Evolutionary conservation across 2,888 invertebrate genomes (phyloP).

Genomic region (Rotaria macrura): DNA sequence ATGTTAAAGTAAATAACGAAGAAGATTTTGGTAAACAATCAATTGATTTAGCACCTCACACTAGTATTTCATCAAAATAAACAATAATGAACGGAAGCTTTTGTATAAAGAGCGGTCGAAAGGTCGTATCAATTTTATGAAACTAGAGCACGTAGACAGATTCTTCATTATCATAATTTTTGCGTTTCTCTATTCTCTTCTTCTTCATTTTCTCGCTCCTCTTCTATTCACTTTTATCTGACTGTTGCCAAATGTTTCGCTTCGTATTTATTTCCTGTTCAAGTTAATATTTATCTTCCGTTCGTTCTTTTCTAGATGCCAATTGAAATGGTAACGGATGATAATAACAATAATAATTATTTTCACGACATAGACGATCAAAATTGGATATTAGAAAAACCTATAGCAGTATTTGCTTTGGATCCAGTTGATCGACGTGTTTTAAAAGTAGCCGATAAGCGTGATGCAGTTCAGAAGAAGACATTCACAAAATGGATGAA

Average conservation of each 20-base stretch:
- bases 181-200: too few species aligned
- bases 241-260: neutral
- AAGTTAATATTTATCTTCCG: neutral
- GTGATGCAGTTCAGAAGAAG: conserved; percentile 99
- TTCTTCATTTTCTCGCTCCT: too few species aligned
- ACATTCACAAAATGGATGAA: conserved; percentile 99
- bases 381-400: conserved; percentile 28
- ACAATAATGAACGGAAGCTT: neutral
- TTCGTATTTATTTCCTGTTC: neutral
- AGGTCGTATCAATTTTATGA: neutral
- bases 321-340: neutral
- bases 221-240: too few species aligned
- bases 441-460: conserved; percentile 90
- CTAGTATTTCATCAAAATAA: too few species aligned
- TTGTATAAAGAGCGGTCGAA: neutral
- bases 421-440: conserved; percentile 94
- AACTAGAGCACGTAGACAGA: neutral
- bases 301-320: neutral
- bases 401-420: conserved; percentile 59
- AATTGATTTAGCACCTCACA: too few species aligned
- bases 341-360: neutral
- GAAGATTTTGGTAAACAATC: too few species aligned
- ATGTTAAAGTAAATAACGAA: too few species aligned
- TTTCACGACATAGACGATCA: conserved; percentile 1
- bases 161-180: too few species aligned